phyloP scores from a whole-genome alignment of 2,113 vertebrate genomes.

The Paedocypris sp. region DNA sequence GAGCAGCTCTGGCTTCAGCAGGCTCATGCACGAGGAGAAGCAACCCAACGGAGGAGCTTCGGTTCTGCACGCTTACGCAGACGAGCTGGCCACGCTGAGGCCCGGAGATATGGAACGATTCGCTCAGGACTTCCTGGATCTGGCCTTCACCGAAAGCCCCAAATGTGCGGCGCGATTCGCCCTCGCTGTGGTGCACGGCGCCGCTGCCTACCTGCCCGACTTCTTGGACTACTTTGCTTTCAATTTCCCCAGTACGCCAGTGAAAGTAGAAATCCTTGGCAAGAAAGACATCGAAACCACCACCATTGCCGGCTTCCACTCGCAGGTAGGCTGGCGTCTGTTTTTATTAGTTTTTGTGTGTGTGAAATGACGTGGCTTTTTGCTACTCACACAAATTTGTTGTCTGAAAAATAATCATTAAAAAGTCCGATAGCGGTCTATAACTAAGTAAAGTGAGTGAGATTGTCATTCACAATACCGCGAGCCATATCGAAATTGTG shows the following conservation, averaged over 20 bases:
- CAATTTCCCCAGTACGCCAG: conserved; percentile 94
- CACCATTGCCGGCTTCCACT: conserved; percentile 92
- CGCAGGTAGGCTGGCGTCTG: conserved; percentile 71
- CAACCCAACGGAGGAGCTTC: conserved; percentile 89
- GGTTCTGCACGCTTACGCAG: conserved; percentile 90
- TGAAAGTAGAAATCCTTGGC: conserved; percentile 97
- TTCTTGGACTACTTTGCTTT: conserved; percentile 98
- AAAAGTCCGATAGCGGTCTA: too few species aligned
- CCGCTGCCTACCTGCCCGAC: conserved; percentile 89
- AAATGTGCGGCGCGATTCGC: conserved; percentile 82
- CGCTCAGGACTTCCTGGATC: conserved; percentile 82
- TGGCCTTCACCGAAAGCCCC: conserved; percentile 84
- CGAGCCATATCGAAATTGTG: too few species aligned
- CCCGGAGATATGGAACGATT: conserved; percentile 85
- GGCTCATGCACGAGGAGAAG: conserved; percentile 85
- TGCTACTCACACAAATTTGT: too few species aligned
- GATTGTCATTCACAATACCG: too few species aligned
- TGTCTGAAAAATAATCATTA: too few species aligned
- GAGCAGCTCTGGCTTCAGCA: conserved; percentile 75
- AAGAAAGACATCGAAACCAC: conserved; percentile 99
- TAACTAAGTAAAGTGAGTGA: too few species aligned
- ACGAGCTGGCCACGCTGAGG: conserved; percentile 85
- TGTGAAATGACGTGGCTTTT: too few species aligned
- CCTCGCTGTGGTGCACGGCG: conserved; percentile 85
- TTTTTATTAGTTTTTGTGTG: too few species aligned